phyloP scores from a whole-genome alignment of 1,140 invertebrate species.

The Pomacea maculata region DNA sequence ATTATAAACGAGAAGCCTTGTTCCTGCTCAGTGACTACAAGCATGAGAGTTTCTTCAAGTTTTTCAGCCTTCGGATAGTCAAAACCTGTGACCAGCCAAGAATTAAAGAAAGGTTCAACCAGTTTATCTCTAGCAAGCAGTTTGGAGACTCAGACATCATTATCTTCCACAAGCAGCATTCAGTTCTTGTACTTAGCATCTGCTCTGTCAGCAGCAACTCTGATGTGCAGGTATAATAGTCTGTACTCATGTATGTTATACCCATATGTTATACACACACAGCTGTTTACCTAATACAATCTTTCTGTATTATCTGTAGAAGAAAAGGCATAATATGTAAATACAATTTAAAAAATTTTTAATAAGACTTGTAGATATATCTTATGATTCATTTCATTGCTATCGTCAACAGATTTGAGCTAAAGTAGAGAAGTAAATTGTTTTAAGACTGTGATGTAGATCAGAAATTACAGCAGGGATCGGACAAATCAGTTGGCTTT shows the following conservation, averaged over 20 bases:
- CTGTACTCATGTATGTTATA: neutral
- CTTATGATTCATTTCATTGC: too few species aligned
- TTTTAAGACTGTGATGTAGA: too few species aligned
- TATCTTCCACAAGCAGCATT: neutral
- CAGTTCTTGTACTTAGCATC: neutral
- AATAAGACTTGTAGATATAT: too few species aligned
- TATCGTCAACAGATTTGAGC: too few species aligned
- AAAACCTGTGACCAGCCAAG: neutral
- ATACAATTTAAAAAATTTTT: too few species aligned
- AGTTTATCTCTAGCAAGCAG: conserved; percentile 5
- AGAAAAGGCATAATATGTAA: too few species aligned
- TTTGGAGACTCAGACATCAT: conserved; percentile 21
- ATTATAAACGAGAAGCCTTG: conserved; percentile 1
- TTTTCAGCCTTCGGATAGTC: conserved; percentile 1
- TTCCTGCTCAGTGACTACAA: conserved; percentile 18
- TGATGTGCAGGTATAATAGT: conserved; percentile 14
- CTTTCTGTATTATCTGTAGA: neutral
- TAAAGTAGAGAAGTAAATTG: too few species aligned
- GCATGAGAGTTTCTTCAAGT: conserved; percentile 13
- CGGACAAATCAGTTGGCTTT: too few species aligned
- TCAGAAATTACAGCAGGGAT: too few species aligned
- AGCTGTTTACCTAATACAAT: neutral
- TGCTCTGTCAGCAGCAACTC: conserved; percentile 22
- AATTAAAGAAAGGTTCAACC: neutral
- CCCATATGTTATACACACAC: neutral